A percentile compares a stretch with the other conserved stretches of the same genome.
Conservation (phyloP, 2,888 invertebrate species). For the Oeneis ivallda region DNA sequence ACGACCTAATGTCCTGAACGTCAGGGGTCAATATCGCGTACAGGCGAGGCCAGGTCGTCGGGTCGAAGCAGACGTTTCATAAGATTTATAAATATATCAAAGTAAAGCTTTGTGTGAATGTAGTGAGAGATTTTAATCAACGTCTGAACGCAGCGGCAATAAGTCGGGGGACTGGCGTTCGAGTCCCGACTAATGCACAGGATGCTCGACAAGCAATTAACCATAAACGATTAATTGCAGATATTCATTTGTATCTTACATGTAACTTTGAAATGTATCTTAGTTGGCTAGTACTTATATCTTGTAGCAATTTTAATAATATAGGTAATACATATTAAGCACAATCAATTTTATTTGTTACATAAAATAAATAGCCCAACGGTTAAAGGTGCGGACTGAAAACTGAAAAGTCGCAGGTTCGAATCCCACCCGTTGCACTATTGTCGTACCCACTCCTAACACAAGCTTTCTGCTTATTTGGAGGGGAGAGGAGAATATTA, state of each 20-base stretch:
- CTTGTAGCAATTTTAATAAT: not conserved
- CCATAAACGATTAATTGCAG: constrained; percentile 17
- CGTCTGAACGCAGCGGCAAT: constrained; percentile 58
- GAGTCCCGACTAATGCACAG: constrained; percentile 54
- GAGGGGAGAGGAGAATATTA: too few relatives aligned
- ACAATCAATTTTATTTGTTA: not conserved
- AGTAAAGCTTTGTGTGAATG: constrained; percentile 76
- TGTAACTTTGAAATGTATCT: constrained; percentile 4
- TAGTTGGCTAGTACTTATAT: not conserved
- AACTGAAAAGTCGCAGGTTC: too few relatives aligned
- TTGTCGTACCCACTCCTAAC: too few relatives aligned
- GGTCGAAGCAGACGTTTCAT: constrained; percentile 65
- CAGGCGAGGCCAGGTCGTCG: constrained; percentile 47
- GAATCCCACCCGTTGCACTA: too few relatives aligned
- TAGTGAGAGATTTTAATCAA: constrained; percentile 80
- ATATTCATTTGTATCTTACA: constrained; percentile 10
- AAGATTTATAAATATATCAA: constrained; percentile 80
- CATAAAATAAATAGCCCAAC: too few relatives aligned
- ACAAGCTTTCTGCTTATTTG: too few relatives aligned
- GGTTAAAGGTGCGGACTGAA: too few relatives aligned
- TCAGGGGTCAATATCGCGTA: constrained; percentile 51
- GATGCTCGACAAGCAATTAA: constrained; percentile 42
- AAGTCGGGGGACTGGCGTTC: constrained; percentile 51
- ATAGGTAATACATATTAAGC: not conserved
- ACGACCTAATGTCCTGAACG: constrained; percentile 44